phyloP scores from a whole-genome alignment of 2,113 vertebrate genomes.

The Phalacrocorax aristotelis region DNA sequence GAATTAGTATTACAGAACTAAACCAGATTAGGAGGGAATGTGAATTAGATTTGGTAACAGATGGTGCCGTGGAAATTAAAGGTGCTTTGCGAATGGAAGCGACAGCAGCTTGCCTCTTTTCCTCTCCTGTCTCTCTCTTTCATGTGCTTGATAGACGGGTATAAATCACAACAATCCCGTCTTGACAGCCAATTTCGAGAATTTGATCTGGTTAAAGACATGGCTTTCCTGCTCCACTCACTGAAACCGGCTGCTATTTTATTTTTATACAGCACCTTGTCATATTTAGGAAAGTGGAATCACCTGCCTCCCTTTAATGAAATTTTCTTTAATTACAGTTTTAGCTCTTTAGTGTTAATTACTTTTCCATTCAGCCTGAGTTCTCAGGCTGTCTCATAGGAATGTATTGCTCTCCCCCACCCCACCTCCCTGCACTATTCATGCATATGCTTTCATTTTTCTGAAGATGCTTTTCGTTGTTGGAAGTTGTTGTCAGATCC shows the following conservation, averaged over 20 bases:
- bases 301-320: constrained; percentile 76
- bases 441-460: constrained; percentile 48
- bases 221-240: constrained; percentile 77
- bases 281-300: constrained; percentile 70
- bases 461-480: constrained; percentile 57
- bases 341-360: constrained; percentile 82
- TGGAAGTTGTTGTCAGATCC: constrained; percentile 65
- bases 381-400: constrained; percentile 69
- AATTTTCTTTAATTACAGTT: constrained; percentile 82
- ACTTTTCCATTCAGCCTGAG: constrained; percentile 73
- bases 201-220: constrained; percentile 99
- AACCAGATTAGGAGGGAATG: constrained; percentile 95
- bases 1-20: constrained; percentile 92
- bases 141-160: constrained; percentile 90
- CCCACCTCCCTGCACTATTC: background rate
- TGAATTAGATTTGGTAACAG: constrained; percentile 99
- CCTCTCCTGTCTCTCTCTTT: constrained; percentile 67
- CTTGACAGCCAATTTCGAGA: constrained; percentile 99
- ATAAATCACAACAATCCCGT: constrained; percentile 97
- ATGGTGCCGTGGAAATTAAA: constrained; percentile 96
- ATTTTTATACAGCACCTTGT: constrained; percentile 68
- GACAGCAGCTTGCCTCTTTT: constrained; percentile 81
- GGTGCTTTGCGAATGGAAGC: constrained; percentile 90
- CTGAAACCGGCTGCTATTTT: constrained; percentile 73
- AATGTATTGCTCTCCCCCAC: background rate